Evolutionary conservation across 1,140 invertebrate species (phyloP).

Genomic region (Pristionchus pacificus): DNA sequence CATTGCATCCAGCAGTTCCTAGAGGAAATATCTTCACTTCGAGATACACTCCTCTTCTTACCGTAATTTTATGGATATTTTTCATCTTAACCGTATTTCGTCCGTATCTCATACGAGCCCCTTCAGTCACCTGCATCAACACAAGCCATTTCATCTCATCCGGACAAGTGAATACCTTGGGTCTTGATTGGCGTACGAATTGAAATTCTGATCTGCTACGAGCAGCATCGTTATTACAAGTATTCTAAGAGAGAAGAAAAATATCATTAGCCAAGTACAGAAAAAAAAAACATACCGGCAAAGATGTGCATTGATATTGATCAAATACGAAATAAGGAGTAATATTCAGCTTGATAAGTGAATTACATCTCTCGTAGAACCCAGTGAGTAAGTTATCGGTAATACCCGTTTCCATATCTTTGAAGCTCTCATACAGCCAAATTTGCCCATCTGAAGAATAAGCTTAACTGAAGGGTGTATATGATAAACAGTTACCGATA

Average conservation of each 20-base stretch:
- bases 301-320: not conserved
- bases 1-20: not conserved
- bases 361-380: not conserved
- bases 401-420: not conserved
- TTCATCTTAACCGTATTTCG: too few species aligned
- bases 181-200: not conserved
- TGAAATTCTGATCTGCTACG: not conserved
- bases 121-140: too few species aligned
- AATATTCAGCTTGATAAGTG: not conserved
- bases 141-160: too few species aligned
- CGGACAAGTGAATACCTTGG: too few species aligned
- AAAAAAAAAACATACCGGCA: not conserved
- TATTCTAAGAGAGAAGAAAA: not conserved
- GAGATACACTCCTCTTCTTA: too few species aligned
- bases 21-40: not conserved
- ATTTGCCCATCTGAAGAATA: not conserved
- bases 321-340: not conserved
- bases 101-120: not conserved
- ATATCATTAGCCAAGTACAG: not conserved
- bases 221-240: not conserved
- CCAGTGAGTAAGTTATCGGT: not conserved
- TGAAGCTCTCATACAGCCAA: not conserved
- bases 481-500: not conserved
- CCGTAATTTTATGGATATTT: too few species aligned
- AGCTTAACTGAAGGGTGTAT: not conserved